Percentiles rank a stretch among this genome's conserved stretches.
phyloP scores from a whole-genome alignment of 1,140 invertebrate genomes.

The Palaemon carinicauda region DNA sequence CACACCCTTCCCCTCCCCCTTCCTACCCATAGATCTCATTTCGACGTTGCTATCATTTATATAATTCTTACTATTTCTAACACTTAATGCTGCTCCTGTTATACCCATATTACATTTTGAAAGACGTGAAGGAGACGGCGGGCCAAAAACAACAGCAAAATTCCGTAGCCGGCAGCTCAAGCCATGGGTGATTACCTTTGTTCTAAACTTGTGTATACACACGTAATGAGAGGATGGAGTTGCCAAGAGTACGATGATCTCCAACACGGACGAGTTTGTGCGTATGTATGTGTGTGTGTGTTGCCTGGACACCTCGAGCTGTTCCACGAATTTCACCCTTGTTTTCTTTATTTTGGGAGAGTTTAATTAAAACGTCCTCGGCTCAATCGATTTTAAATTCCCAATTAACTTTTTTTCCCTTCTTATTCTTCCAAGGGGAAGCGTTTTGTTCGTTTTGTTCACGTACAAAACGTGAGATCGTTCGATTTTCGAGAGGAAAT shows the following conservation, averaged over 20 bases:
- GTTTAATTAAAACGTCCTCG: constrained; percentile 41
- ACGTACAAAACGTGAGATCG: not conserved
- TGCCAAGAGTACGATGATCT: constrained; percentile 32
- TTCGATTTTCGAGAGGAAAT: too few relatives aligned
- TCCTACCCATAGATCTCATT: not conserved
- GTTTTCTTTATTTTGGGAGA: constrained; percentile 44
- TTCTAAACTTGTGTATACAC: constrained; percentile 52
- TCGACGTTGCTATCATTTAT: not conserved
- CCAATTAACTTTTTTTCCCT: not conserved
- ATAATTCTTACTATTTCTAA: too few relatives aligned
- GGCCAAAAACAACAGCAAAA: constrained; percentile 33
- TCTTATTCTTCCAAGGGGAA: not conserved
- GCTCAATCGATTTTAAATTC: not conserved
- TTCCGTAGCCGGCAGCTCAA: constrained; percentile 14
- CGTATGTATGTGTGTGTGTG: not conserved
- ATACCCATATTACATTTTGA: not conserved
- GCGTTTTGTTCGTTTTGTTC: constrained; percentile 27
- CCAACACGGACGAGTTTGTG: not conserved
- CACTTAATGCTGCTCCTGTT: not conserved
- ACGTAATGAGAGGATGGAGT: constrained; percentile 39
- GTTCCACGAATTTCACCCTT: constrained; percentile 19
- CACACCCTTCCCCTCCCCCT: not conserved
- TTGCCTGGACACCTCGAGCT: constrained; percentile 30
- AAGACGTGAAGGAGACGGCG: not conserved
- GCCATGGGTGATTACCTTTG: constrained; percentile 55